Evolutionary conservation across 1,140 invertebrate species (phyloP), one percentile per base, ranked within the genome.

Genomic region (Globodera rostochiensis): DNA sequence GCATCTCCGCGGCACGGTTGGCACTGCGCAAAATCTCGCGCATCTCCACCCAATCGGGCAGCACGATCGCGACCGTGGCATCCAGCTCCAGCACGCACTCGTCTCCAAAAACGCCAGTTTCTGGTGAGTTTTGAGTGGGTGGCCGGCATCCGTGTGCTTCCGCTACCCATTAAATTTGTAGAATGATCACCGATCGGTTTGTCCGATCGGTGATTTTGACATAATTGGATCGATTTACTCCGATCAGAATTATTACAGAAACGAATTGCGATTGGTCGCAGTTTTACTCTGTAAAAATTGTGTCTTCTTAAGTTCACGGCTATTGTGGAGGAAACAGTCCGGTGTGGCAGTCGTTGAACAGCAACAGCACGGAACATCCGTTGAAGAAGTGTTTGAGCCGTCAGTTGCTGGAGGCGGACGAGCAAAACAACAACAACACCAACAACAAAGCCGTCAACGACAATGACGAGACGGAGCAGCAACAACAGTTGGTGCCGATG

Each of bases 11-110:
- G 6, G 85, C 85, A 21, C 79, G 80, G 64, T 46, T 87, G 45
- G 85, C 85, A 57, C 46, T 86, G 50, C 70, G 86, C 45, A 87
- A 88, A 25, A 82, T 86, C n/a, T 86, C 85, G 8, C 49, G 71
- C 66, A 21, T 57, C 46, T 84, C 81, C 8, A 57, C 74, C 6
- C 50, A 69, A n/a, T 74, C 36, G 69, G 69, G 9, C 69, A 19
- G 69, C 25, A 71, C 69, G 3, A 45, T 45, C 25, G 57, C 57
- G 13, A 45, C 69, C 8, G 1, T 25, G 8, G 69, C 69, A 21
- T 71, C 69, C 69, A 71, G 25, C 36, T 71, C 69, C 69, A 71
- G 69, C 25, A 19, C 69, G 36, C 69, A 71, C 15, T 71, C 69
- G 9, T 71, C 69, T 19, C 69, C 69, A 6, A 9, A 47, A 36